A percentile compares a stretch with the other conserved stretches of the same genome.
Evolutionary conservation across 2,797 vertebrate genomes (phyloP).

Genomic region (Geotrypetes seraphini): DNA sequence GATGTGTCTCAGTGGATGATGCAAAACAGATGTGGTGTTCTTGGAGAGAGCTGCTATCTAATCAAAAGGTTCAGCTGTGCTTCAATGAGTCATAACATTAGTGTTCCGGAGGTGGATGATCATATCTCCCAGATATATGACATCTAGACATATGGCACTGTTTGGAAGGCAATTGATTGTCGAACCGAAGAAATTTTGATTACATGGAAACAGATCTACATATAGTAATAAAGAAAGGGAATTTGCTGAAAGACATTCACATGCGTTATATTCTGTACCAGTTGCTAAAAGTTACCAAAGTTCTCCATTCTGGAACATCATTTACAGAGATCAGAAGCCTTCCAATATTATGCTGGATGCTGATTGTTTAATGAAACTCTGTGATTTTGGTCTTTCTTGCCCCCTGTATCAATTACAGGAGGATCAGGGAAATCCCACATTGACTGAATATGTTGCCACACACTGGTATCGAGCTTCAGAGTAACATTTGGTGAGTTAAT

Average conservation of each 20-base stretch:
- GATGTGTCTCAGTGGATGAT: too few relatives aligned
- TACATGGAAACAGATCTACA: constrained; percentile 88
- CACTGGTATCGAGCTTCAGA: constrained; percentile 96
- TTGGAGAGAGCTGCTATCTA: too few relatives aligned
- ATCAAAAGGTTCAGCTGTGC: too few relatives aligned
- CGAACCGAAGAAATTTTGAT: too few relatives aligned
- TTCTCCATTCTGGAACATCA: constrained; percentile 88
- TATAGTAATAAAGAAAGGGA: constrained; percentile 83
- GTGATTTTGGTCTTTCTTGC: constrained; percentile 88
- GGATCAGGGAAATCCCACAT: constrained; percentile 57
- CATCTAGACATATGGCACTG: too few relatives aligned
- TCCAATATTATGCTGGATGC: constrained; percentile 85
- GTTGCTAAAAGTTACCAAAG: constrained; percentile 82
- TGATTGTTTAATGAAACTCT: constrained; percentile 82
- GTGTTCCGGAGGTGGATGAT: constrained; percentile 66
- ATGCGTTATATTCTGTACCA: constrained; percentile 87
- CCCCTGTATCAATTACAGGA: constrained; percentile 67
- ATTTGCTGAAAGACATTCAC: constrained; percentile 78
- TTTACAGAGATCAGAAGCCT: constrained; percentile 95
- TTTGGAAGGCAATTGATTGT: too few relatives aligned
- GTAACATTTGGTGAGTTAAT: too few relatives aligned
- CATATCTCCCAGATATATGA: constrained; percentile 69
- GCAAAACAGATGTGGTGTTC: too few relatives aligned
- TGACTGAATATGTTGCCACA: constrained; percentile 90
- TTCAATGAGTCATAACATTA: too few relatives aligned